A percentile compares a stretch with the other conserved stretches of the same genome.
These are phyloP conservation scores for Sitta europaea DNA, from an alignment of 2,113 vertebrate genomes.

Conservation along the genomic window DNA sequence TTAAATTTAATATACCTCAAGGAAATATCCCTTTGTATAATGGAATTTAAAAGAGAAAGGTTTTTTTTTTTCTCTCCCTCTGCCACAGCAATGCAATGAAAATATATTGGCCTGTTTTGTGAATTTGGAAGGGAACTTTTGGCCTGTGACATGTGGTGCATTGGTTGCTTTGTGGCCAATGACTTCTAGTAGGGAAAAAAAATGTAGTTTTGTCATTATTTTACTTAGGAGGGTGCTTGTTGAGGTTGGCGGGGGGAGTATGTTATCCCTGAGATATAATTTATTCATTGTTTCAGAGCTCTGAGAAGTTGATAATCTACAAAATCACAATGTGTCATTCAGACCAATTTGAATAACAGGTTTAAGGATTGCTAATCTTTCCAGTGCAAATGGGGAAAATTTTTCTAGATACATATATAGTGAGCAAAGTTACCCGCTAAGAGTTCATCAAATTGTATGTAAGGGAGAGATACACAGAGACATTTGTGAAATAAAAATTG, in stretches of 20 bases:
- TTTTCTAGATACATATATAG: neutral
- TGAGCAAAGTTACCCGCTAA: neutral
- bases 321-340: neutral
- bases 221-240: neutral
- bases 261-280: neutral
- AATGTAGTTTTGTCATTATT: neutral
- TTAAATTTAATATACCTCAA: neutral
- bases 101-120: neutral
- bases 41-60: neutral
- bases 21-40: neutral
- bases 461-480: neutral
- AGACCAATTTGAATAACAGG: neutral
- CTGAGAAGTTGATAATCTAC: neutral
- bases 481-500: neutral
- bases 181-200: neutral
- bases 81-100: neutral
- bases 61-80: neutral
- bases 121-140: neutral
- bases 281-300: neutral
- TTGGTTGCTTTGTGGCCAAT: neutral
- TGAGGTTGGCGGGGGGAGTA: accelerated
- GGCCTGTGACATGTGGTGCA: neutral
- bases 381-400: neutral
- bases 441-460: neutral
- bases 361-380: neutral